Percentiles rank a stretch among this genome's conserved stretches.
Conservation (phyloP, 2,888 invertebrate species). For the Cantharis lateralis region DNA sequence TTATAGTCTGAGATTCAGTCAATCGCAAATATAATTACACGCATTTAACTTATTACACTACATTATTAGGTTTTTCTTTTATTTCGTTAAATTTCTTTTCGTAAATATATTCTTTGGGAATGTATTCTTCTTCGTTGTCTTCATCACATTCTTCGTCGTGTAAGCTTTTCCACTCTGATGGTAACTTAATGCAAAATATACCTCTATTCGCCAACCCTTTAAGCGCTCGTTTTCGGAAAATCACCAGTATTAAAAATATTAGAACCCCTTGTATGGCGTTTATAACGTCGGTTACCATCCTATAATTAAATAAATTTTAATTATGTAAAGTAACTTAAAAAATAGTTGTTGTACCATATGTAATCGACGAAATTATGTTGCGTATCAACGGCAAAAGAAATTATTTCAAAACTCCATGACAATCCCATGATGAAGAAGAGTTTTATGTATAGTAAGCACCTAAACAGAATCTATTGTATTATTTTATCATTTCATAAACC, state of each 20-base stretch:
- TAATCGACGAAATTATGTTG: slow-evolving; percentile 36
- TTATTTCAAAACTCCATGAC: slow-evolving; percentile 73
- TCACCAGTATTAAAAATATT: slow-evolving; percentile 65
- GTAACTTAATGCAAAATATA: slow-evolving; percentile 42
- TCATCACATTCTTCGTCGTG: slow-evolving; percentile 60
- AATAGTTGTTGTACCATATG: slow-evolving; percentile 46
- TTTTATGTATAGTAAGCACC: slow-evolving; percentile 67
- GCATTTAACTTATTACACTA: background rate
- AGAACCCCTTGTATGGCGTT: slow-evolving; percentile 67
- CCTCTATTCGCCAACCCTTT: slow-evolving; percentile 58
- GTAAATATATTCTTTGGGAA: background rate
- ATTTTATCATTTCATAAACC: background rate
- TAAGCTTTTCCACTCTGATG: slow-evolving; percentile 49
- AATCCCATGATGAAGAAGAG: slow-evolving; percentile 72
- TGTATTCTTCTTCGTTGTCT: slow-evolving; percentile 44
- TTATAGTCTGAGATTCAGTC: slow-evolving; percentile 2
- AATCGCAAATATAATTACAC: background rate
- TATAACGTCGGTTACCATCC: slow-evolving; percentile 63
- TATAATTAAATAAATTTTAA: slow-evolving; percentile 46
- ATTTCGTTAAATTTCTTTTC: slow-evolving; percentile 8
- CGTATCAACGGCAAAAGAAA: slow-evolving; percentile 51
- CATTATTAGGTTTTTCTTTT: slow-evolving; percentile 11
- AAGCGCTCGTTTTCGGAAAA: slow-evolving; percentile 60
- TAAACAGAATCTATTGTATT: slow-evolving; percentile 42
- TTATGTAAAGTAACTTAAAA: background rate